Evolutionary conservation across 2,797 vertebrate genomes (phyloP), one percentile per base, ranked within the genome.

Genomic region (Etheostoma nigrum): DNA sequence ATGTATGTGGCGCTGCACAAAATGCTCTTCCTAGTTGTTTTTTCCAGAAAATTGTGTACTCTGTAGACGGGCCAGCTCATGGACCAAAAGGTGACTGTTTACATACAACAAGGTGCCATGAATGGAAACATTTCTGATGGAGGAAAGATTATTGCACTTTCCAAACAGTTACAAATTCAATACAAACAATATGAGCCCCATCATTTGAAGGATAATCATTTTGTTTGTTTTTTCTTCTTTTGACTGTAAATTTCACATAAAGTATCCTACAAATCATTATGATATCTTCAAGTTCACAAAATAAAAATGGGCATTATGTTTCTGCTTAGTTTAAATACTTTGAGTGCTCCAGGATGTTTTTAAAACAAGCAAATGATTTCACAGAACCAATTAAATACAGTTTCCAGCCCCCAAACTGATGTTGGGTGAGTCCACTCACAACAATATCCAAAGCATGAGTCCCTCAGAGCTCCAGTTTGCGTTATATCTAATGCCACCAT

Each of bases 61-160:
- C 58, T 72, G 36, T 21, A 66, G 25, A 74, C 57, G 67, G 80
- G 76, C 72, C 78, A 76, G 42, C 51, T 76, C 61, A 85, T 84
- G 83, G 88, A 92, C 90, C 90, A 91, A 90, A 87, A 66, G 1
- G 33, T 67, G 67, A 64, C 69, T 82, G 88, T 91, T 93, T 88
- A 90, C 90, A 81, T 78, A 44, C 33, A 77, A 81, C 63, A 64
- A 72, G 49, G 60, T 78, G 82, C 83, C 78, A 78, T 75, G 68
- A 86, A 82, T 49, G 51, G 76, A 77, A 78, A 19, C 13, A 36
- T 74, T 76, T 84, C 42, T 73, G 48, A 71, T 30, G 23, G 45
- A 82, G 40, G 68, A 27, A 83, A 51, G 33, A 69, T 49, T 13
- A 71, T 74, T 65, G 72, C 49, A 77, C 81, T 86, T 86, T 82